phyloP scores from a whole-genome alignment of 2,113 vertebrate species.

The Daboia siamensis region DNA sequence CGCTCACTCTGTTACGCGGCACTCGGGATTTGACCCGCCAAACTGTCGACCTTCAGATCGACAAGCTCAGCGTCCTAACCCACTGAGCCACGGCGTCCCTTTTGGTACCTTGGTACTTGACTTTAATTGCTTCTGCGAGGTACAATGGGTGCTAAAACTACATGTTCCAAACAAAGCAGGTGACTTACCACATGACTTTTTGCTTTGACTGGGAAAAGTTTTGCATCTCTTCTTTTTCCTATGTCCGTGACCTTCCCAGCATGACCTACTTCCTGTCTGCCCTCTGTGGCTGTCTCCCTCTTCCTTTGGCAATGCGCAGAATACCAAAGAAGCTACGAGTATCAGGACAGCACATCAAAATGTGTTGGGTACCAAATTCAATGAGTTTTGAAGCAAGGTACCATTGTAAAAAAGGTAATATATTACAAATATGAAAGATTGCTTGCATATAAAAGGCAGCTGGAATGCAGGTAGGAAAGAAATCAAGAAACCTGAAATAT shows the following conservation, averaged over 20 bases:
- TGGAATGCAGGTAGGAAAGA: slow-evolving; percentile 6
- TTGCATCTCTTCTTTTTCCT: not conserved
- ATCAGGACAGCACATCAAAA: not conserved
- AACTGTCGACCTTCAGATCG: too few relatives aligned
- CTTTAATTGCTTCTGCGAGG: not conserved
- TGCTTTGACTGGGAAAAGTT: not conserved
- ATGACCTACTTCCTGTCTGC: not conserved
- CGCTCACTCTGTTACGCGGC: too few relatives aligned
- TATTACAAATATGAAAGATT: not conserved
- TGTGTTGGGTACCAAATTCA: not conserved
- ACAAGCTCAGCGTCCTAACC: too few relatives aligned
- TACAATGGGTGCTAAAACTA: not conserved
- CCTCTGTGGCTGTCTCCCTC: too few relatives aligned
- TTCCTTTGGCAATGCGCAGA: not conserved
- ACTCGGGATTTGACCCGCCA: too few relatives aligned
- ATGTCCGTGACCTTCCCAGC: not conserved
- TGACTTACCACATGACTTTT: not conserved
- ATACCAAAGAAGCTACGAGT: not conserved
- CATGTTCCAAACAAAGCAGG: not conserved
- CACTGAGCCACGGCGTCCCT: too few relatives aligned
- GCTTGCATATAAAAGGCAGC: not conserved
- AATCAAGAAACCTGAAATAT: not conserved
- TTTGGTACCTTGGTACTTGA: not conserved
- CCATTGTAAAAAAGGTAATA: not conserved
- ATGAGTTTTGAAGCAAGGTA: not conserved